Evolutionary conservation across 64 coral and sea anemone genomes (phyloP).

Genomic region (Dendrophyllia cribrosa): DNA sequence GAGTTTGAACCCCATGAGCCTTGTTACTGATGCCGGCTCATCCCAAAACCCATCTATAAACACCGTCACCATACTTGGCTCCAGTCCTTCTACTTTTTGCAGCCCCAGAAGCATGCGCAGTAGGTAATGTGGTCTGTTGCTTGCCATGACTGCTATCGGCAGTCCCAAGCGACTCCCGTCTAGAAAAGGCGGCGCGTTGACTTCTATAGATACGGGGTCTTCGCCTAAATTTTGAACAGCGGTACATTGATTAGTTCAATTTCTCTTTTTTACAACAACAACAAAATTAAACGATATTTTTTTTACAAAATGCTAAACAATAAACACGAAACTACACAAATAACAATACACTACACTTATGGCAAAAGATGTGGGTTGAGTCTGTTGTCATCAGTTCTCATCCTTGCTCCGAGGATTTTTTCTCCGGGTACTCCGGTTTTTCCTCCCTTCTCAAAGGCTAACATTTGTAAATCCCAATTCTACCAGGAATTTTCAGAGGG

Average conservation of each 20-base stretch:
- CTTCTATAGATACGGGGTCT: conserved; percentile 25
- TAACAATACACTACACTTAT: too few species aligned
- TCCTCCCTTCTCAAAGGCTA: too few species aligned
- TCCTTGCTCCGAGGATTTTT: too few species aligned
- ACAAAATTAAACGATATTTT: not conserved
- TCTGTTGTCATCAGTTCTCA: too few species aligned
- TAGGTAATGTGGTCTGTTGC: conserved; percentile 62
- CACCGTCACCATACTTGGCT: conserved; percentile 45
- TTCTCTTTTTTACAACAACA: not conserved
- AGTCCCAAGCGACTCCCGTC: conserved; percentile 44
- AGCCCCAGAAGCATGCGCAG: conserved; percentile 59
- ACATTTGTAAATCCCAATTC: too few species aligned
- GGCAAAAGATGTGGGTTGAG: too few species aligned
- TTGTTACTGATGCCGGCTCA: conserved; percentile 64
- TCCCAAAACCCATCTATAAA: conserved; percentile 64
- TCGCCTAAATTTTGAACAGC: conserved; percentile 20
- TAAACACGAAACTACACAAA: too few species aligned
- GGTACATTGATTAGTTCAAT: not conserved
- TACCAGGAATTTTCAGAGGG: too few species aligned
- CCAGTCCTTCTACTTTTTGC: conserved; percentile 44
- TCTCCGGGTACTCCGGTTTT: too few species aligned
- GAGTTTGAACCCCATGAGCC: conserved; percentile 66
- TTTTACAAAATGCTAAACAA: not conserved
- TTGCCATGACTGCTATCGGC: conserved; percentile 68
- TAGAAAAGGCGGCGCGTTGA: conserved; percentile 43